Evolutionary conservation across 2,113 vertebrate genomes (phyloP).

Genomic region (Gambusia affinis): DNA sequence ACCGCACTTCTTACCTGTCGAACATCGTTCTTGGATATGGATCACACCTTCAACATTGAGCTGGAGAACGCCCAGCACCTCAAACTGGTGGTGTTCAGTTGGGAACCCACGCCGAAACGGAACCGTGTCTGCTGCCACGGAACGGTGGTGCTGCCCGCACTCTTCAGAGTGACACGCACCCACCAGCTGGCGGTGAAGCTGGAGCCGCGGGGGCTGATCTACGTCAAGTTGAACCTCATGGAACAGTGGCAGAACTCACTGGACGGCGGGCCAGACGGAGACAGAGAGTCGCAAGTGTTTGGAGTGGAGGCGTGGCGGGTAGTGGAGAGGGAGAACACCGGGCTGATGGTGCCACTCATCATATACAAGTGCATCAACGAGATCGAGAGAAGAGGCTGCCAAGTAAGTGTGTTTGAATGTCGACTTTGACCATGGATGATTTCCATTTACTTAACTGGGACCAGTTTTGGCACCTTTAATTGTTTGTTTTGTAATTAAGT

Average conservation of each 20-base stretch:
- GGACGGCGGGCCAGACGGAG: conserved; percentile 77
- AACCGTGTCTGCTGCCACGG: conserved; percentile 95
- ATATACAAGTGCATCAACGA: conserved; percentile 94
- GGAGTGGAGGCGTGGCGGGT: conserved; percentile 91
- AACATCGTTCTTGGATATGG: conserved; percentile 94
- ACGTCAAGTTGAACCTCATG: conserved; percentile 94
- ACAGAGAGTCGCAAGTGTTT: conserved; percentile 87
- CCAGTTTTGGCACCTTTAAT: background rate
- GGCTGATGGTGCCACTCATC: conserved; percentile 90
- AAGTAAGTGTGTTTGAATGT: conserved; percentile 82
- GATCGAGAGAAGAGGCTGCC: conserved; percentile 97
- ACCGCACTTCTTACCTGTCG: conserved; percentile 94
- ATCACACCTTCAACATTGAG: conserved; percentile 98
- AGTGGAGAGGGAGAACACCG: conserved; percentile 90
- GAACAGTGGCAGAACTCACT: conserved; percentile 96
- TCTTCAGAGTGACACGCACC: conserved; percentile 90
- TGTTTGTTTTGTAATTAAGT: background rate
- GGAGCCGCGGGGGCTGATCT: conserved; percentile 95
- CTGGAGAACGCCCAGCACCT: conserved; percentile 97
- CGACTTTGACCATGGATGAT: background rate
- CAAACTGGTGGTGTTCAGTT: conserved; percentile 96
- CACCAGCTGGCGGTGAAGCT: conserved; percentile 95
- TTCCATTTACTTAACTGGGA: background rate
- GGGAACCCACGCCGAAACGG: conserved; percentile 89
- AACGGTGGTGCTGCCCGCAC: conserved; percentile 89